Conservation (phyloP, 35 echinoderm and acorn worm genomes). For the Amphiura filiformis region DNA sequence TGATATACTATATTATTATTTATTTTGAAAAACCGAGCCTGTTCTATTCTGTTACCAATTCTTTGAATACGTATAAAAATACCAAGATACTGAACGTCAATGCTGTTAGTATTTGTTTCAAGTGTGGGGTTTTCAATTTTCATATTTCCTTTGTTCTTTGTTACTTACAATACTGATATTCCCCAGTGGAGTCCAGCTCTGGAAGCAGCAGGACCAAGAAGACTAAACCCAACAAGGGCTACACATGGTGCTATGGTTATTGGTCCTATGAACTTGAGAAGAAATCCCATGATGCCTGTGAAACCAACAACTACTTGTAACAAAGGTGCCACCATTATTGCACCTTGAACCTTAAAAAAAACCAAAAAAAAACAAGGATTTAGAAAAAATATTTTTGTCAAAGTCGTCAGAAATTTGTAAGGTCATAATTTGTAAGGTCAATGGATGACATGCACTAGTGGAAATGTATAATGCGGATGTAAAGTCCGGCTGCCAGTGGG, state of each 20-base stretch:
- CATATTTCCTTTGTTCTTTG: not conserved
- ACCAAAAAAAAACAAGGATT: not conserved
- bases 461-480: too few species aligned
- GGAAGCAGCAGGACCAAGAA: conserved; percentile 42
- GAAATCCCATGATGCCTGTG: conserved; percentile 71
- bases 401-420: too few species aligned
- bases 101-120: not conserved
- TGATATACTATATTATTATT: too few species aligned
- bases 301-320: conserved; percentile 79
- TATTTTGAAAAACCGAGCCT: too few species aligned
- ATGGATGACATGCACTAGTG: too few species aligned
- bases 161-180: conserved; percentile 65
- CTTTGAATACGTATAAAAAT: too few species aligned
- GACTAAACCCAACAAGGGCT: conserved; percentile 69
- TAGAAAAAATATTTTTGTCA: too few species aligned
- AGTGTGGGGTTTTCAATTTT: not conserved
- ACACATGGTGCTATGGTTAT: conserved; percentile 81
- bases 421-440: too few species aligned
- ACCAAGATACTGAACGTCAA: not conserved
- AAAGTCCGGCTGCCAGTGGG: too few species aligned
- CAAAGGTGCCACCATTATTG: conserved; percentile 60
- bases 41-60: too few species aligned
- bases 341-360: conserved; percentile 92
- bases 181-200: conserved; percentile 72
- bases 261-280: conserved; percentile 81